Percentiles rank a stretch among this genome's conserved stretches.
These are phyloP conservation scores for Euproctis similis DNA, from an alignment of 2,888 invertebrate genomes.

Conservation along the genomic window DNA sequence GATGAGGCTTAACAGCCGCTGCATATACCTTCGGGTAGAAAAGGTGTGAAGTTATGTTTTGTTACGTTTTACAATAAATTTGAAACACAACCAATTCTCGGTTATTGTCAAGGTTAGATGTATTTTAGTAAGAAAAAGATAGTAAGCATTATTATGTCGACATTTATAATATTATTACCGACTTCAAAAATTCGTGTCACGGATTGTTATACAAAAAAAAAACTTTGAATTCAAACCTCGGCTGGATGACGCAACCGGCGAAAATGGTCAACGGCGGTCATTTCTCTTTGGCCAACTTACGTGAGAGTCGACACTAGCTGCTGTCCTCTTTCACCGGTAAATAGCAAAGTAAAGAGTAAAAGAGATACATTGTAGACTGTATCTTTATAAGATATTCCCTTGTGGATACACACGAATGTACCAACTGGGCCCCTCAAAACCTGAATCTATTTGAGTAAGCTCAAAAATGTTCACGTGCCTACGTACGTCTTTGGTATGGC, in stretches of 20 bases:
- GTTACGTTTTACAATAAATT: no score
- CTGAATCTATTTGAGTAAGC: constrained; percentile 22
- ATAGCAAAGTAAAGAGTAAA: constrained; percentile 23
- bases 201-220: constrained; percentile 32
- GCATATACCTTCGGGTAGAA: no score
- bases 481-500: no score
- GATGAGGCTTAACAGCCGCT: no score
- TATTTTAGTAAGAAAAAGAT: no score
- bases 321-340: constrained; percentile 37
- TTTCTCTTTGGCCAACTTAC: constrained; percentile 75
- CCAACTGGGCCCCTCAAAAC: constrained; percentile 43
- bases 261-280: constrained; percentile 71
- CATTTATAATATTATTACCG: no score
- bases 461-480: constrained; percentile 17
- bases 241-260: constrained; percentile 65
- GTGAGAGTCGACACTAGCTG: constrained; percentile 38
- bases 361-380: constrained; percentile 29
- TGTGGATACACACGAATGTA: constrained; percentile 28
- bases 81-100: no score
- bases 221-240: constrained; percentile 51
- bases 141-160: no score
- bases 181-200: constrained; percentile 35
- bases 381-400: constrained; percentile 26
- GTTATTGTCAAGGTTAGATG: no score
- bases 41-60: no score